These are phyloP conservation scores for Bradynema listronoti DNA, from an alignment of 1,140 invertebrate genomes.

Conservation along the genomic window DNA sequence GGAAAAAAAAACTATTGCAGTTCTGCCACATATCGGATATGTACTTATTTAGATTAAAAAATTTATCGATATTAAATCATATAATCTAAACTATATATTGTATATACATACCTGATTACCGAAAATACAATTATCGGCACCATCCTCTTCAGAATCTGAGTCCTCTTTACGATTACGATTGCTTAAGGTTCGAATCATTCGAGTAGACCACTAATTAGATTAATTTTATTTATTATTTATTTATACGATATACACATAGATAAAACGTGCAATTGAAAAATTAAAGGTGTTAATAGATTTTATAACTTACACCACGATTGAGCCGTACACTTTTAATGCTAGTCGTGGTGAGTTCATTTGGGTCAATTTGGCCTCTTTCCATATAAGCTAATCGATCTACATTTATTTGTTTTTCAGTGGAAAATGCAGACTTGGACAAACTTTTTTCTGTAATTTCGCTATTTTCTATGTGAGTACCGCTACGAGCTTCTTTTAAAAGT, in stretches of 20 bases:
- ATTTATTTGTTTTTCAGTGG: too few species aligned
- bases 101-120: conserved; percentile 22
- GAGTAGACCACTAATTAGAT: background rate
- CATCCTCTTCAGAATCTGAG: conserved; percentile 27
- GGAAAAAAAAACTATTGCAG: too few species aligned
- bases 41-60: too few species aligned
- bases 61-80: too few species aligned
- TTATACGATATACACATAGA: background rate
- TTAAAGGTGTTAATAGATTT: background rate
- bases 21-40: too few species aligned
- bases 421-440: too few species aligned
- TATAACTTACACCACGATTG: conserved; percentile 3
- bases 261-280: background rate
- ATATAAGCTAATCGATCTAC: too few species aligned
- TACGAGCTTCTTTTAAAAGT: too few species aligned
- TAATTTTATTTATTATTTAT: background rate
- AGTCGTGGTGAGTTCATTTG: conserved; percentile 5
- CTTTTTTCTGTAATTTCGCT: too few species aligned
- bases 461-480: too few species aligned
- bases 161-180: conserved; percentile 11
- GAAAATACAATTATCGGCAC: conserved; percentile 36
- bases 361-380: too few species aligned
- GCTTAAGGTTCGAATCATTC: conserved; percentile 7
- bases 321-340: background rate
- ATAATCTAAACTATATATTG: background rate